A percentile compares a stretch with the other conserved stretches of the same genome.
Conservation (phyloP, 1,140 invertebrate genomes). For the Ips nitidus region DNA sequence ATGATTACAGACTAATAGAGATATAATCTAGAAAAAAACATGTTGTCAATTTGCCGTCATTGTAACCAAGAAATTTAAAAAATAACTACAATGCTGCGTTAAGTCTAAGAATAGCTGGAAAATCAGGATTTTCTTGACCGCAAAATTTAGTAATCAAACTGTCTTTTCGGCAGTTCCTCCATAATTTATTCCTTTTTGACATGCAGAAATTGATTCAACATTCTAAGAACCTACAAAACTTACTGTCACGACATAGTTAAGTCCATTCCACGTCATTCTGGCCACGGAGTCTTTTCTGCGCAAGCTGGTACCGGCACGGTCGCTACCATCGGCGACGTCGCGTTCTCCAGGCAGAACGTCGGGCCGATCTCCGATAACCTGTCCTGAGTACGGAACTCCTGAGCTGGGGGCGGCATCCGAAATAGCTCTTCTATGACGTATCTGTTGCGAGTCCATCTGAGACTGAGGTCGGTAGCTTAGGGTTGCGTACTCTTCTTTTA, state of each 20-base stretch:
- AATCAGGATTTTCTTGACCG: too few relatives aligned
- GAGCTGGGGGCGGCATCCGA: constrained; percentile 37
- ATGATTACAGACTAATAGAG: too few relatives aligned
- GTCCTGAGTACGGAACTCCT: constrained; percentile 30
- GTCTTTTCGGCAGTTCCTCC: too few relatives aligned
- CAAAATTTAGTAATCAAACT: too few relatives aligned
- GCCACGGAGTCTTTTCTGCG: constrained; percentile 61
- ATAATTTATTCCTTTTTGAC: too few relatives aligned
- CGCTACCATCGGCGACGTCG: constrained; percentile 61
- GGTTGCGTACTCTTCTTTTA: constrained; percentile 48
- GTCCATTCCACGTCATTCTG: constrained; percentile 59
- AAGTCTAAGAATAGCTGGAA: too few relatives aligned
- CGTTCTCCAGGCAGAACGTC: constrained; percentile 47
- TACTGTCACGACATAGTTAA: constrained; percentile 69
- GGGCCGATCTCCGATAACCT: constrained; percentile 43
- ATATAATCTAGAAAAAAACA: too few relatives aligned
- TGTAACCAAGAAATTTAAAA: too few relatives aligned
- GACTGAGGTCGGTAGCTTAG: constrained; percentile 28
- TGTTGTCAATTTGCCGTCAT: too few relatives aligned
- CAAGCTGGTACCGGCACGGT: constrained; percentile 49
- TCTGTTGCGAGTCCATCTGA: constrained; percentile 1
- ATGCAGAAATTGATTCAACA: too few relatives aligned
- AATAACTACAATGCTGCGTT: too few relatives aligned
- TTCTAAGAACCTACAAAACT: background rate
- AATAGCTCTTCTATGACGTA: constrained; percentile 28